Evolutionary conservation across 2,888 invertebrate genomes (phyloP), one percentile per base, ranked within the genome.

Genomic region (Nemotelus pantherinus): DNA sequence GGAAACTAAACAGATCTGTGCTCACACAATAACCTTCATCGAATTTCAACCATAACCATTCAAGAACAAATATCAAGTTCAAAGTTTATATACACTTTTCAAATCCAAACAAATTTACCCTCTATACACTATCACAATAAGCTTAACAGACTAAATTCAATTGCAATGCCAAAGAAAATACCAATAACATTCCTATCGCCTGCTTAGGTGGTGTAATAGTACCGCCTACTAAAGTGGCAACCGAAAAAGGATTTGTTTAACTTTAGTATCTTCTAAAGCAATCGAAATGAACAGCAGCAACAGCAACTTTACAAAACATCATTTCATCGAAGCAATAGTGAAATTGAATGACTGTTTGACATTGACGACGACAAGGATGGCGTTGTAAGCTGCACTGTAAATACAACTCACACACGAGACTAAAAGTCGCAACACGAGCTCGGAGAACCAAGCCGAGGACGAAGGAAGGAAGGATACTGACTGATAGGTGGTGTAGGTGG

Each of bases 271-370:
- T 9, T 65, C n/a, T n/a, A 63, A 43, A 63, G 63, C 10, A 4
- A 63, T 63, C 63, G 9, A 41, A 39, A 63, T 7, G 41, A 63
- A 63, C 9, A 63, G 3, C 43, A 63, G 63, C 6, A 63, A 63
- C 25, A 63, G 39, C 63, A 65, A 65, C 39, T 65, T 65, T 65
- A 45, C 25, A 25, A 25, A 63, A 7, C 45, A 25, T 65, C 47
- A 65, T 47, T 5, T 41, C 39, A 25, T 1, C 65, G 10, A 65
- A 39, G n/a, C 44, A 2, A 47, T 41, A 53, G 68, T 25, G 41
- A 10, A 48, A 44, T 68, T 53, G 53, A 68, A 53, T 39, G 68
- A 65, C 65, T 65, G 63, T 41, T 63, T 63, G 65, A 65, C 65
- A 47, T 65, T 45, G 45, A 53, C 50, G 58, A 25, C 25, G 63